Evolutionary conservation across 2,888 invertebrate species (phyloP), one percentile per base, ranked within the genome.

Genomic region (Noctua janthina): DNA sequence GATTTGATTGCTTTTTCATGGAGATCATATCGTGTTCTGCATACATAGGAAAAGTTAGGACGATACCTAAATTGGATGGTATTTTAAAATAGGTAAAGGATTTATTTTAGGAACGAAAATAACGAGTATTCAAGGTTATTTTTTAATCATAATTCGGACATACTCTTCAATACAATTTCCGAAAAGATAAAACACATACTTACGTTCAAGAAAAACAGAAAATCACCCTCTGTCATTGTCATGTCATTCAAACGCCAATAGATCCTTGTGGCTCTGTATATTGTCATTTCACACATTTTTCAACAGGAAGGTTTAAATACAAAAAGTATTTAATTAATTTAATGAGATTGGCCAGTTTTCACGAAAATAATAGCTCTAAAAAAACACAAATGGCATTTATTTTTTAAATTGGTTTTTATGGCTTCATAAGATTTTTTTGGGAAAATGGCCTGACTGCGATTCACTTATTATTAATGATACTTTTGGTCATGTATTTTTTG

Each of bases 1-100:
- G 91, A 94, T 95, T 96, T 96, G 94, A 96, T 96, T 94, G 95
- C 95, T 95, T 96, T 96, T 96, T 96, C 96, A 96, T 96, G 95
- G 94, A 95, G 95, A 94, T 95, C 93, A 92, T 93, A 92, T 91
- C 86, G 89, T 84, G 86, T 89, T 89, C 84, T 81, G 82, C 78
- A 82, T 87, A 80, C 86, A 72, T 83, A 79, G 75, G 81, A 62
- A 71, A 68, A 70, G 66, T 77, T 81, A 79, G 64, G 8, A 54
- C n/a, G 10, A 56, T 69, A 76, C 59, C 39, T 54, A 79, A 46
- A 59, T 51, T 68, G 17, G 56, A 51, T 43, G 11, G 46, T 39
- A 2, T 39, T 79, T 62, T 20, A 23, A 11, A 23, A 29, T 15
- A 20, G 15, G 20, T 8, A 15, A 6, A 43, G 20, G 15, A 59